Conservation (phyloP, 2,797 vertebrate genomes). For the Etheostoma nigrum region DNA sequence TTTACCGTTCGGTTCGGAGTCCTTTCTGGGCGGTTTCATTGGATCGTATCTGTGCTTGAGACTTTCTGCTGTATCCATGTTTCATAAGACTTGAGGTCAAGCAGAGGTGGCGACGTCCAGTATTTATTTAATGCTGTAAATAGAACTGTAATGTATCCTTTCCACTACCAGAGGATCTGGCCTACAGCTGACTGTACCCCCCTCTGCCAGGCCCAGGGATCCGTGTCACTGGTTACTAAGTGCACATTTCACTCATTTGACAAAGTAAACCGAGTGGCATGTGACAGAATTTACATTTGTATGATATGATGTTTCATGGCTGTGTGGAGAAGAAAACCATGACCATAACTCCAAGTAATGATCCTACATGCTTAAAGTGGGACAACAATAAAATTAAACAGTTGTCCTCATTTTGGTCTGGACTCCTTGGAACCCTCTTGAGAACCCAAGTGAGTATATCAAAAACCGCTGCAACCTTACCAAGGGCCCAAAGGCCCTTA, state of each 20-base stretch:
- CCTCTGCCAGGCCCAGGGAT: not conserved
- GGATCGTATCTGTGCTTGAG: not conserved
- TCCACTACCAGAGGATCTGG: slow-evolving; percentile 14
- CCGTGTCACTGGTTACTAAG: not conserved
- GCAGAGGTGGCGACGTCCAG: slow-evolving; percentile 32
- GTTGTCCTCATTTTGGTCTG: not conserved
- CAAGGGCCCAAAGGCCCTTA: not conserved
- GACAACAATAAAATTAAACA: not conserved
- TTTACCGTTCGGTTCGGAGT: not conserved
- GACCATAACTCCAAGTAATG: not conserved
- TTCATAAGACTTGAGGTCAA: slow-evolving; percentile 44
- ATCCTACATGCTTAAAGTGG: not conserved
- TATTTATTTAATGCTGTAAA: slow-evolving; percentile 35
- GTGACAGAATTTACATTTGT: slow-evolving; percentile 6
- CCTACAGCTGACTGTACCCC: slow-evolving; percentile 12
- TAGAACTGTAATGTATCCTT: slow-evolving; percentile 44
- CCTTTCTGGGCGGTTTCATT: not conserved
- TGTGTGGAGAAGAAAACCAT: not conserved
- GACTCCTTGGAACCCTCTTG: not conserved
- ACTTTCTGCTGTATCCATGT: slow-evolving; percentile 19
- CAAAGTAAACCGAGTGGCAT: not conserved
- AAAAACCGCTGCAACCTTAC: too few relatives aligned
- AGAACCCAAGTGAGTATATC: not conserved
- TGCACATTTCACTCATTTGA: not conserved
- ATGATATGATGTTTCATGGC: not conserved